Conservation (phyloP, 2,113 vertebrate species). For the Nerophis ophidion region DNA sequence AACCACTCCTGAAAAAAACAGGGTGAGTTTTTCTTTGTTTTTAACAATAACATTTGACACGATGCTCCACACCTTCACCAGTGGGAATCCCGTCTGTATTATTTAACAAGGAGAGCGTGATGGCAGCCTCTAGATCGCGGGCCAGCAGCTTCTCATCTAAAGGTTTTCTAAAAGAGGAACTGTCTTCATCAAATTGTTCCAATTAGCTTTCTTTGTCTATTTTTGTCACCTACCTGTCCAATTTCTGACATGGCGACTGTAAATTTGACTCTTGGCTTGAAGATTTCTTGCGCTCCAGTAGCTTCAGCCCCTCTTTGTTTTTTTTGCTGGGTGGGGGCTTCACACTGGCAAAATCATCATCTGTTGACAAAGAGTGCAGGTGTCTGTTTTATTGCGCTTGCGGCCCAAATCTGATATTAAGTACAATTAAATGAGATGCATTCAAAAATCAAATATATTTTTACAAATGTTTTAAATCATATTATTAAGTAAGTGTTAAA, state of each 20-base stretch:
- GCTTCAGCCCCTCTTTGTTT: conserved; percentile 55
- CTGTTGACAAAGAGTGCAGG: conserved; percentile 44
- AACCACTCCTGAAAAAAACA: not conserved
- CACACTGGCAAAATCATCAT: conserved; percentile 83
- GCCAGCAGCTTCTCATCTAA: conserved; percentile 78
- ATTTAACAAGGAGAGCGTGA: conserved; percentile 74
- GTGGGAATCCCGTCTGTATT: not conserved
- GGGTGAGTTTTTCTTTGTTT: not conserved
- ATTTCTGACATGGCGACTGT: conserved; percentile 40
- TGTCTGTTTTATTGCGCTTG: not conserved
- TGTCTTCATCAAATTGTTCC: not conserved
- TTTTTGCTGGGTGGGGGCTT: conserved; percentile 79
- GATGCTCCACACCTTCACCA: conserved; percentile 30
- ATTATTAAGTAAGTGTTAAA: too few species aligned
- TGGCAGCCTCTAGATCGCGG: conserved; percentile 83
- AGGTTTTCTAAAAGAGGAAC: conserved; percentile 61
- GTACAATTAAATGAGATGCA: not conserved
- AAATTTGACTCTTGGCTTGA: conserved; percentile 53
- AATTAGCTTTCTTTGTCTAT: not conserved
- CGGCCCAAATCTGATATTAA: not conserved
- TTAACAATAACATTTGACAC: not conserved
- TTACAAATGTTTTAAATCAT: too few species aligned
- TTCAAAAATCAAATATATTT: too few species aligned
- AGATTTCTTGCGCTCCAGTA: conserved; percentile 60
- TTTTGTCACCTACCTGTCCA: conserved; percentile 63